Evolutionary conservation across 2,797 vertebrate species (phyloP), one percentile per base, ranked within the genome.

Genomic region (Hippopotamyrus pictus): DNA sequence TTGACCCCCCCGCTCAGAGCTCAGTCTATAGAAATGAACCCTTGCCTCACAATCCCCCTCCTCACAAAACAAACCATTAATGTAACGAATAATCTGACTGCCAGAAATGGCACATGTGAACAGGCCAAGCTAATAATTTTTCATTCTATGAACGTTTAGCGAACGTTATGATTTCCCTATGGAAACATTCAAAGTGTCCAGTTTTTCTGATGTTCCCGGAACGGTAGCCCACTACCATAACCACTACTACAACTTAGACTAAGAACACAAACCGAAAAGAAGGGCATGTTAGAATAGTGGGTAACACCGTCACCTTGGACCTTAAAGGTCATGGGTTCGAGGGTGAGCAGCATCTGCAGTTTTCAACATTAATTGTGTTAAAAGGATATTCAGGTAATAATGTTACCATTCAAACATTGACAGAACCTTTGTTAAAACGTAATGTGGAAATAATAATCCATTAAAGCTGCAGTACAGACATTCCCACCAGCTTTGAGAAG

Each of bases 1-100:
- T n/a, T 59, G 19, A 59, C 17, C 19, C 3, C 76, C 89, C 87
- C 91, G 89, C 91, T 57, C 91, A 76, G 91, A 89, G 73, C 85
- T 90, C 87, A 90, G 92, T 93, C 91, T 11, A 87, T 90, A 94
- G 93, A 95, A 96, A 95, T 95, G 91, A 95, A 91, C 95, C 93
- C 93, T 94, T 93, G 92, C 93, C 90, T 93, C 90, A 90, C 82
- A 92, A 90, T 92, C 90, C 88, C 92, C 8, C 51, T 87, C 44
- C 57, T 12, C 83, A 12, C 29, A 57, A 62, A 25, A 65, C 62
- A 69, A 33, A 69, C 25, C 25, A 14, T 69, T 69, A 69, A 29
- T 69, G 33, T 41, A 17, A 44, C 1, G 6, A 12, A 73, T 65
- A 8, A 9, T 17, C 73, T 41, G 73, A 19, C 33, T 19, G 69